phyloP scores from a whole-genome alignment of 30 jellyfish, hydroid and myxozoan genomes.

The Calvadosia cruxmelitensis region DNA sequence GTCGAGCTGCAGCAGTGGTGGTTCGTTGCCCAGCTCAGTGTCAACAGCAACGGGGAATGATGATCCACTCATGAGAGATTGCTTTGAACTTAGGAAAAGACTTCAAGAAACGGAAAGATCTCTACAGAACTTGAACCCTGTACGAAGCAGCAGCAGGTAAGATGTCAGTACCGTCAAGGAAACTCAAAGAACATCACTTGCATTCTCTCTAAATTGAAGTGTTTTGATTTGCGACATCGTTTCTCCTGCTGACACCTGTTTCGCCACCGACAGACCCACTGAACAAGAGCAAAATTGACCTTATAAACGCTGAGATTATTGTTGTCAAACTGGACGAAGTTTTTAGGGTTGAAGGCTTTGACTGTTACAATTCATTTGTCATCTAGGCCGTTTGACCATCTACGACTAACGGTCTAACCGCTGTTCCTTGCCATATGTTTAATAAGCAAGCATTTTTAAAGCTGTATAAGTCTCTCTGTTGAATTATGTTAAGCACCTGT shows the following conservation, averaged over 20 bases:
- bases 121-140: constrained; percentile 21
- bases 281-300: constrained; percentile 1
- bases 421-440: too few relatives aligned
- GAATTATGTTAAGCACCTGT: too few relatives aligned
- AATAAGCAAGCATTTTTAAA: too few relatives aligned
- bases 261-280: not conserved
- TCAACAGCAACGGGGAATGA: constrained; percentile 8
- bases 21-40: constrained; percentile 6
- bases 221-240: not conserved
- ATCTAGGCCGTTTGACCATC: too few relatives aligned
- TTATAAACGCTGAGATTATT: too few relatives aligned
- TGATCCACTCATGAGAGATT: constrained; percentile 46
- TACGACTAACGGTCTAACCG: too few relatives aligned
- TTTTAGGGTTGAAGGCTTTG: too few relatives aligned
- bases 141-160: not conserved
- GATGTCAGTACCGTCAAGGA: not conserved
- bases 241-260: not conserved
- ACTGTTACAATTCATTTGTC: too few relatives aligned
- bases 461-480: too few relatives aligned
- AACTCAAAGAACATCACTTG: not conserved
- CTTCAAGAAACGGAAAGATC: constrained; percentile 33
- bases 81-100: constrained; percentile 46
- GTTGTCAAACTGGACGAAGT: too few relatives aligned
- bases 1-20: constrained; percentile 6
- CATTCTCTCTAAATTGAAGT: not conserved